A percentile compares a stretch with the other conserved stretches of the same genome.
phyloP scores from a whole-genome alignment of 1,140 invertebrate species.

The Drosophila arawakana region DNA sequence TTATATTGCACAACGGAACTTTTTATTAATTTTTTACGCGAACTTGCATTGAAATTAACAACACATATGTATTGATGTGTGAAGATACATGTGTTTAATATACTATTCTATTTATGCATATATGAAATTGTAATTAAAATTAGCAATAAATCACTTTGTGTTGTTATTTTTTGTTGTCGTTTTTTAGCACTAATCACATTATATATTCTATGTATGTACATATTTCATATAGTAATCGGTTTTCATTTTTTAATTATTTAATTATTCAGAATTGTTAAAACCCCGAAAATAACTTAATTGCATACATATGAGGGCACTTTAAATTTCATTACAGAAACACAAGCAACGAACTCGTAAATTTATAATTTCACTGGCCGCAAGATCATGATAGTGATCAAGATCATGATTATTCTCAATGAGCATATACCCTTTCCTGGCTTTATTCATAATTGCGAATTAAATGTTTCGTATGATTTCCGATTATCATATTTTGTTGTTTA shows the following conservation, averaged over 20 bases:
- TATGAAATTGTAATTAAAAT: too few relatives aligned
- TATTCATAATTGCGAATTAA: not conserved
- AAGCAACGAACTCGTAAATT: too few relatives aligned
- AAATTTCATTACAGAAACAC: not conserved
- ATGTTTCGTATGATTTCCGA: not conserved
- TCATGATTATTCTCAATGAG: too few relatives aligned
- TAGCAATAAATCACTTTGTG: too few relatives aligned
- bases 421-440: too few relatives aligned
- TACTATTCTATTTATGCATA: too few relatives aligned
- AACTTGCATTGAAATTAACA: not conserved
- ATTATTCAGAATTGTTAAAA: not conserved
- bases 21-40: not conserved
- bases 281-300: not conserved
- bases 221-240: not conserved
- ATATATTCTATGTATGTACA: too few relatives aligned
- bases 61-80: not conserved
- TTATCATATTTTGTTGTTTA: not conserved
- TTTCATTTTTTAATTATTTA: not conserved
- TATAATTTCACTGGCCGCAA: not conserved
- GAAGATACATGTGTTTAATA: not conserved
- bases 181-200: too few relatives aligned
- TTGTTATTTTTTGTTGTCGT: too few relatives aligned
- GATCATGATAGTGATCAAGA: not conserved
- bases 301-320: conserved; percentile 1
- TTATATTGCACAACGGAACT: not conserved